These are phyloP conservation scores for Campoplex nolae DNA, from an alignment of 2,888 invertebrate genomes.

Conservation along the genomic window DNA sequence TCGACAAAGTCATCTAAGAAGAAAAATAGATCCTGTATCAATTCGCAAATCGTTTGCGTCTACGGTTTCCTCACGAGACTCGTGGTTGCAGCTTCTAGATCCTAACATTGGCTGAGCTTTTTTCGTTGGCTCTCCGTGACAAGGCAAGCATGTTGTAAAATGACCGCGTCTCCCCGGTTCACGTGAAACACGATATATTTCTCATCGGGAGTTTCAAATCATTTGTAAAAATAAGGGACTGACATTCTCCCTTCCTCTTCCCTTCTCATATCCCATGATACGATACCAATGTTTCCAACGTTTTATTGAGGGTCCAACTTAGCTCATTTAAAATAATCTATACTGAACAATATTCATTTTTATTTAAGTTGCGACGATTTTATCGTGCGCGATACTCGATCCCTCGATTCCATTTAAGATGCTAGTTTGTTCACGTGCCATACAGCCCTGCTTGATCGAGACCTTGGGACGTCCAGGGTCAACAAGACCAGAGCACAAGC, in stretches of 20 bases:
- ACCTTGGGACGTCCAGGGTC: conserved; percentile 71
- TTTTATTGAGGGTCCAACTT: not conserved
- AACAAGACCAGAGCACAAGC: conserved; percentile 59
- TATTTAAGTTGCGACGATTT: conserved; percentile 30
- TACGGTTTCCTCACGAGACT: conserved; percentile 56
- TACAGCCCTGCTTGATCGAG: conserved; percentile 8
- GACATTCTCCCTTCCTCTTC: not conserved
- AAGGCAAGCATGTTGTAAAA: conserved; percentile 79
- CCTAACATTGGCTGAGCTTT: conserved; percentile 3
- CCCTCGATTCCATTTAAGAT: conserved; percentile 72
- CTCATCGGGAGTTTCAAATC: not conserved
- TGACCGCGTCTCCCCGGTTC: conserved; percentile 67
- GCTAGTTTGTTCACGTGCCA: conserved; percentile 41
- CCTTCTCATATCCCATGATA: not conserved
- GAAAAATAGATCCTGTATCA: conserved; percentile 64
- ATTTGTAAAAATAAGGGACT: not conserved
- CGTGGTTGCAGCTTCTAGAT: conserved; percentile 29
- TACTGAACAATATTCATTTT: not conserved
- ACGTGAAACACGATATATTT: conserved; percentile 20
- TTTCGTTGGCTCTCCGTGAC: conserved; percentile 67
- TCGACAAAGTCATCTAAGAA: conserved; percentile 19
- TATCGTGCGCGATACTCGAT: conserved; percentile 73
- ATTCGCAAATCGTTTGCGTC: conserved; percentile 64
- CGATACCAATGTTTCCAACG: not conserved
- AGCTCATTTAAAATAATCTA: not conserved